phyloP scores from a whole-genome alignment of 2,797 vertebrate species.

The Scyliorhinus canicula region DNA sequence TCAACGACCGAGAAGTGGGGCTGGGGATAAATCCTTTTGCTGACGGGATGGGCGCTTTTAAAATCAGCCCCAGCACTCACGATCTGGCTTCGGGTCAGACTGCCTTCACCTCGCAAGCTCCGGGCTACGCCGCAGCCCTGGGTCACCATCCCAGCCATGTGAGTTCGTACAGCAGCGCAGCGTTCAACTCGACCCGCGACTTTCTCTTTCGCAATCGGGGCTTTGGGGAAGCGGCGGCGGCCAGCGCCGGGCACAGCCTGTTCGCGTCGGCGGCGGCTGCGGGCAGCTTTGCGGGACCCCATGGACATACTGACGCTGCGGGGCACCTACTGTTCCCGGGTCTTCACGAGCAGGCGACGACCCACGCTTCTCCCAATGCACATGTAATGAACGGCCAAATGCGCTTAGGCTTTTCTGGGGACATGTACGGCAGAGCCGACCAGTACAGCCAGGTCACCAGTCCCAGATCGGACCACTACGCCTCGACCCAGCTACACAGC shows the following conservation, averaged over 20 bases:
- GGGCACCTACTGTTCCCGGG: conserved; percentile 96
- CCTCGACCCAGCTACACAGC: conserved; percentile 88
- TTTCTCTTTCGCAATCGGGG: conserved; percentile 98
- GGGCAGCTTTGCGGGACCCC: conserved; percentile 84
- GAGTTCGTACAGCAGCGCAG: conserved; percentile 91
- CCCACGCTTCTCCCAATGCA: conserved; percentile 83
- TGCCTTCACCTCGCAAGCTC: conserved; percentile 92
- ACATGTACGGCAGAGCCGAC: conserved; percentile 94
- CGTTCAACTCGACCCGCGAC: conserved; percentile 98
- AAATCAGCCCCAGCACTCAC: conserved; percentile 94
- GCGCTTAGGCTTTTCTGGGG: conserved; percentile 95
- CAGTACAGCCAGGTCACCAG: conserved; percentile 96
- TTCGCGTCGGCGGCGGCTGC: conserved; percentile 61
- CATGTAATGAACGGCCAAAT: conserved; percentile 92
- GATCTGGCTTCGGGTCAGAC: conserved; percentile 90
- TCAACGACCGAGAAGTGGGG: conserved; percentile 92
- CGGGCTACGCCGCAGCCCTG: conserved; percentile 87
- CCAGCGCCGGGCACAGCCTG: conserved; percentile 50
- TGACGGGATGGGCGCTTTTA: conserved; percentile 98
- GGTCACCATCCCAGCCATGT: conserved; percentile 93
- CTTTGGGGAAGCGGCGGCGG: conserved; percentile 84
- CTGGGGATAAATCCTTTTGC: conserved; percentile 98
- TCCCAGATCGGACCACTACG: conserved; percentile 91
- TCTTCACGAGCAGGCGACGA: conserved; percentile 88
- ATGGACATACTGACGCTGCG: conserved; percentile 86